Evolutionary conservation across 2,797 vertebrate species (phyloP), one percentile per base, ranked within the genome.

Genomic region (Tragelaphus eurycerus): DNA sequence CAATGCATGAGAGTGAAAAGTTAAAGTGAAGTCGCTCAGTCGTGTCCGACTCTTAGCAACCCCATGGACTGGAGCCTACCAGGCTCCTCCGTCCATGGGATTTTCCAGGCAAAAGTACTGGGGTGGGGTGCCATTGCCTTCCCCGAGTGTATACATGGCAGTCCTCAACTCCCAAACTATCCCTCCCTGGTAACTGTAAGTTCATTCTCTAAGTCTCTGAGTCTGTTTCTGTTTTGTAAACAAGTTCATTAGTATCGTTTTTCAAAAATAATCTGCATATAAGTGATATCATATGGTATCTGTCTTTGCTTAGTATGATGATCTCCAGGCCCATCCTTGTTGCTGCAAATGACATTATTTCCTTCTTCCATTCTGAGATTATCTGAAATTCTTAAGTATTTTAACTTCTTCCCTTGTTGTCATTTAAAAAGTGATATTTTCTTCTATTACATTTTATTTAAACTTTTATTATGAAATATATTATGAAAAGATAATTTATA

Each of bases 381-480:
- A 84, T 86, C 93, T 89, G 52, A 89, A 97, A 89, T 95, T 92
- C 54, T 59, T 94, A 86, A 23, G 7, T 67, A 27, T 86, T 64
- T 92, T 78, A 59, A 11, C n/a, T 79, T 94, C 21, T 85, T 83
- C 15, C 29, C 4, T 71, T 57, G 34, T 71, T 96, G 64, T n/a
- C n/a, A 91, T 89, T 83, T 96, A 90, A 95, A 96, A 81, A 48
- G 57, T n/a, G n/a, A 64, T 64, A 64, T 84, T 93, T 67, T 93
- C 86, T 87, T 85, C 7, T 17, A 88, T 64, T 96, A n/a, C 1
- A 46, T 78, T 86, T 62, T 60, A 55, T 74, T 92, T 62, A n/a
- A n/a, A 54, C 59, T 54, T 60, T n/a, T 59, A 78, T 64, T 86
- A 64, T 85, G 64, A 79, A 92, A 92, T 60, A 27, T 34, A 23